These are phyloP conservation scores for Chelon labrosus DNA, from an alignment of 2,797 vertebrate genomes.

Conservation along the genomic window DNA sequence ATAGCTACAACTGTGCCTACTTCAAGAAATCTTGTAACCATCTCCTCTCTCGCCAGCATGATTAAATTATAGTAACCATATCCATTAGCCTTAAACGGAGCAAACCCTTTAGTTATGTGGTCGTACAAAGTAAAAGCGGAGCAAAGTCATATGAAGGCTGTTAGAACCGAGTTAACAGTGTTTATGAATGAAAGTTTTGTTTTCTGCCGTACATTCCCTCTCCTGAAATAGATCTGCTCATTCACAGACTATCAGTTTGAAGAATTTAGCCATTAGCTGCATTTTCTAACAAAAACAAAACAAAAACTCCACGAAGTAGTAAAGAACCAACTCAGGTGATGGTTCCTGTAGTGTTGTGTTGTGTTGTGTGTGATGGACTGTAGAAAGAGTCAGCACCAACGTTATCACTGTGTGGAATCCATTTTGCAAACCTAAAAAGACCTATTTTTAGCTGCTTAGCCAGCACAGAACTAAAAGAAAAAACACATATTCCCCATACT, in stretches of 20 bases:
- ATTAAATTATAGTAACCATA: slow-evolving; percentile 32
- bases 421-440: slow-evolving; percentile 3
- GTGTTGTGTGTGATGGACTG: background rate
- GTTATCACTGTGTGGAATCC: background rate
- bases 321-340: background rate
- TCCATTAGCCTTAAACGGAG: slow-evolving; percentile 22
- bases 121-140: background rate
- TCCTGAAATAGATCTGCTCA: background rate
- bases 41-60: slow-evolving; percentile 8
- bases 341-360: background rate
- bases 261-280: no score
- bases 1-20: background rate
- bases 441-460: slow-evolving; percentile 34
- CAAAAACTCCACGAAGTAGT: no score
- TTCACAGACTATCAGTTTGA: slow-evolving; percentile 3
- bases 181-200: slow-evolving; percentile 54
- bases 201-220: slow-evolving; percentile 21
- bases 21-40: background rate
- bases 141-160: slow-evolving; percentile 43
- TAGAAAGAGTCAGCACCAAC: background rate
- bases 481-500: background rate
- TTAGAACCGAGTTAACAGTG: slow-evolving; percentile 19
- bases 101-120: slow-evolving; percentile 36
- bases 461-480: slow-evolving; percentile 14
- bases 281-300: background rate